Base-by-base conservation (phyloP, 2,797 vertebrate genomes). In the Macroramphosus scolopax region DNA sequence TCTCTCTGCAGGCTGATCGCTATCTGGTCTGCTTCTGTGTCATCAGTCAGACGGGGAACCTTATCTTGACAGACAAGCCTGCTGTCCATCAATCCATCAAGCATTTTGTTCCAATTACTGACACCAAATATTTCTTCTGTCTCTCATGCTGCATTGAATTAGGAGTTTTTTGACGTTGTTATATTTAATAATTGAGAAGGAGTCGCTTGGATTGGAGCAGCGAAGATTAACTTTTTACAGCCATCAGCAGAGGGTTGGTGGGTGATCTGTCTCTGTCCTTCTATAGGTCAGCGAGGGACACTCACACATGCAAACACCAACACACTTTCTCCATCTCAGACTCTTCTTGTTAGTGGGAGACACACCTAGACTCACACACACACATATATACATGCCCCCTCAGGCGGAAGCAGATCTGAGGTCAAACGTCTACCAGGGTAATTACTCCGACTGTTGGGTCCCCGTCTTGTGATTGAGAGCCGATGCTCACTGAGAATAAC, bases 341-440 rank as follows among this genome's bases (percentile, higher is more conserved):
- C 11, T 33, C 14, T 13, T 7, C 13, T 37, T 37, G 18, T 17
- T n/a, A n/a, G n/a, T n/a, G n/a, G n/a, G n/a, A n/a, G n/a, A n/a
- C n/a, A n/a, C n/a, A n/a, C n/a, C n/a, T n/a, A n/a, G n/a, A n/a
- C n/a, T n/a, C n/a, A n/a, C n/a, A n/a, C n/a, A n/a, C n/a, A n/a
- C n/a, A n/a, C n/a, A n/a, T n/a, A n/a, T n/a, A n/a, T n/a, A n/a
- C n/a, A 37, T 37, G 12, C 45, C 40, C 41, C 66, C 64, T 58
- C 16, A 61, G 76, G 77, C 60, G 11, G 55, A 72, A 55, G 39
- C 54, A 60, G 46, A n/a, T 60, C 39, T 15, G 22, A 63, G 78
- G 78, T 84, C 81, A 84, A 38, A 43, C 61, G 60, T 75, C 63
- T 75, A 62, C 42, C 54, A 40, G 57, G 51, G 40, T 81, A 81